These are phyloP conservation scores for Falcaria lacertinaria DNA, from an alignment of 2,888 invertebrate species.

Conservation along the genomic window DNA sequence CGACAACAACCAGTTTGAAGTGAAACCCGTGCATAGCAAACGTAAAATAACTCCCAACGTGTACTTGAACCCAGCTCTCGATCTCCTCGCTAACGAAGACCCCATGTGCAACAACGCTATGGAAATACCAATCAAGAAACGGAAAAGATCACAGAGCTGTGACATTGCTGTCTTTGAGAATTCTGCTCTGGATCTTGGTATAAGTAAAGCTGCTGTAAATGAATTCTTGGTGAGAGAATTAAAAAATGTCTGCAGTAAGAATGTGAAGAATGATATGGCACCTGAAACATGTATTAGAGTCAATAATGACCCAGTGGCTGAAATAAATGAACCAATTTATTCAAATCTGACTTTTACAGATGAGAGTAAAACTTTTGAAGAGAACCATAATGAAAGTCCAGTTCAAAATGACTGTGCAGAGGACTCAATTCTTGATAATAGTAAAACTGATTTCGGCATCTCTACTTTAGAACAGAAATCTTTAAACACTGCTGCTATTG, in stretches of 20 bases:
- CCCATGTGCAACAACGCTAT: constrained; percentile 72
- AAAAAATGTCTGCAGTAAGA: constrained; percentile 58
- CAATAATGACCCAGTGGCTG: constrained; percentile 2
- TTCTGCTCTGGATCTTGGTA: constrained; percentile 61
- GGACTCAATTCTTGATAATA: constrained; percentile 24
- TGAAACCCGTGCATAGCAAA: constrained; percentile 56
- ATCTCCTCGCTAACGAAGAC: constrained; percentile 68
- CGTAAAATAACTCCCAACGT: constrained; percentile 63
- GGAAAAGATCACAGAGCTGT: constrained; percentile 59
- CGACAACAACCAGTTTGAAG: constrained; percentile 72
- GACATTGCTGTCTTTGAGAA: constrained; percentile 66
- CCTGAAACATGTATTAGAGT: not conserved
- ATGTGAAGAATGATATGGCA: constrained; percentile 30
- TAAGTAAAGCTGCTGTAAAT: constrained; percentile 54
- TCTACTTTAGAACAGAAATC: constrained; percentile 56
- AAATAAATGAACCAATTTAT: constrained; percentile 46
- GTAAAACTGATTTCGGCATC: constrained; percentile 48
- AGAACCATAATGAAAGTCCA: constrained; percentile 8
- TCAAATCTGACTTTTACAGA: constrained; percentile 36
- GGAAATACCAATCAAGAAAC: constrained; percentile 67
- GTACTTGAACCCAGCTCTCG: constrained; percentile 68
- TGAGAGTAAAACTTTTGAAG: not conserved
- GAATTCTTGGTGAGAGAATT: constrained; percentile 60
- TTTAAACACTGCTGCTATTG: constrained; percentile 23
- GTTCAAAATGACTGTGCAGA: constrained; percentile 8